phyloP scores from a whole-genome alignment of 1,140 invertebrate species.

The Andricus grossulariae region DNA sequence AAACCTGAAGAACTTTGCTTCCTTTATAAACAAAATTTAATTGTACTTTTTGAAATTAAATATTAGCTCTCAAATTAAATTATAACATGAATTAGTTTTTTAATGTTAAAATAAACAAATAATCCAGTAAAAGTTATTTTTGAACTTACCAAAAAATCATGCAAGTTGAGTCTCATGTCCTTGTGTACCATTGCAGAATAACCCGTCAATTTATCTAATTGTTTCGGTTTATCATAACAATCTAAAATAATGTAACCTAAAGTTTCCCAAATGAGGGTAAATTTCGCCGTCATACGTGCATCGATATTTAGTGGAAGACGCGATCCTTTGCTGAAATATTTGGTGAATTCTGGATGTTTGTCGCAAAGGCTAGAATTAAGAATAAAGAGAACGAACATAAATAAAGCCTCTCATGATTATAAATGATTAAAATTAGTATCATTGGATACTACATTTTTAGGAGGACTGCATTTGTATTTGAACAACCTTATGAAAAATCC shows the following conservation, averaged over 20 bases:
- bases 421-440: background rate
- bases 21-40: background rate
- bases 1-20: background rate
- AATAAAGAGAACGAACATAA: constrained; percentile 21
- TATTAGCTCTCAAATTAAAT: too few species aligned
- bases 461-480: constrained; percentile 30
- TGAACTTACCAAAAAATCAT: constrained; percentile 54
- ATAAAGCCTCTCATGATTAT: background rate
- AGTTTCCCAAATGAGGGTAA: constrained; percentile 55
- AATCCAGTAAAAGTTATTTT: too few species aligned
- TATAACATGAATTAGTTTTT: too few species aligned
- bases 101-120: too few species aligned
- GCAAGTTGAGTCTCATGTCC: constrained; percentile 54
- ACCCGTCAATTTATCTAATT: constrained; percentile 55
- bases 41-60: background rate
- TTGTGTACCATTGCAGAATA: constrained; percentile 64
- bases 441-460: constrained; percentile 10
- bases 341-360: constrained; percentile 53
- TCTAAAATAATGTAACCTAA: constrained; percentile 58
- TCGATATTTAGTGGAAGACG: constrained; percentile 49
- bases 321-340: constrained; percentile 55
- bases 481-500: constrained; percentile 51
- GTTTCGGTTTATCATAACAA: constrained; percentile 55
- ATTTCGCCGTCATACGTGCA: constrained; percentile 47
- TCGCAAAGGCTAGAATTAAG: constrained; percentile 50